Percentiles rank a stretch among this genome's conserved stretches.
Conservation (phyloP, 1,140 invertebrate genomes). For the Heliconius congener region DNA sequence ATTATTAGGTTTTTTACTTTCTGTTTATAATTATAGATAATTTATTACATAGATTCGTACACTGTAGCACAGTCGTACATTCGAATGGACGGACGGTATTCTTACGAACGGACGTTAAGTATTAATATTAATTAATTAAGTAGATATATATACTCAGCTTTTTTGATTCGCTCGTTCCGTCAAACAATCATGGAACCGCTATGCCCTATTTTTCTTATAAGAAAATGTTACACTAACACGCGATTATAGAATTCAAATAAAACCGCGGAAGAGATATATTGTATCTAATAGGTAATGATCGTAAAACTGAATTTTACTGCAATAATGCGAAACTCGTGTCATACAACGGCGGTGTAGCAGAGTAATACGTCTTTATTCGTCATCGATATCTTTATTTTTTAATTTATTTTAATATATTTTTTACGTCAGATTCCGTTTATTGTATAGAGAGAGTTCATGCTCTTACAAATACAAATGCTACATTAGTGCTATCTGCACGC, state of each 20-base stretch:
- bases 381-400: too few relatives aligned
- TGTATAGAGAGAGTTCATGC: background rate
- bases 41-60: constrained; percentile 2
- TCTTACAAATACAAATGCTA: background rate
- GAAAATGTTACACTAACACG: constrained; percentile 52
- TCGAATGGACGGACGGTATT: background rate
- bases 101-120: background rate
- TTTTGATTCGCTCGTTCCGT: constrained; percentile 46
- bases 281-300: constrained; percentile 42
- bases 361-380: background rate
- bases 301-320: constrained; percentile 47
- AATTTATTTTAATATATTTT: constrained; percentile 26
- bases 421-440: constrained; percentile 15
- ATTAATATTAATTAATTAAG: constrained; percentile 41
- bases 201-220: constrained; percentile 44
- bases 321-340: constrained; percentile 49
- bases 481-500: background rate
- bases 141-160: constrained; percentile 35
- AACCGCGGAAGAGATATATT: constrained; percentile 51
- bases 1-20: constrained; percentile 28
- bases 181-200: constrained; percentile 47
- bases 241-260: constrained; percentile 55
- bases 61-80: background rate
- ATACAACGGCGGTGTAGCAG: constrained; percentile 40
- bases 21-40: constrained; percentile 23